These are phyloP conservation scores for Callipepla squamata DNA, from an alignment of 2,113 vertebrate species.

Conservation along the genomic window DNA sequence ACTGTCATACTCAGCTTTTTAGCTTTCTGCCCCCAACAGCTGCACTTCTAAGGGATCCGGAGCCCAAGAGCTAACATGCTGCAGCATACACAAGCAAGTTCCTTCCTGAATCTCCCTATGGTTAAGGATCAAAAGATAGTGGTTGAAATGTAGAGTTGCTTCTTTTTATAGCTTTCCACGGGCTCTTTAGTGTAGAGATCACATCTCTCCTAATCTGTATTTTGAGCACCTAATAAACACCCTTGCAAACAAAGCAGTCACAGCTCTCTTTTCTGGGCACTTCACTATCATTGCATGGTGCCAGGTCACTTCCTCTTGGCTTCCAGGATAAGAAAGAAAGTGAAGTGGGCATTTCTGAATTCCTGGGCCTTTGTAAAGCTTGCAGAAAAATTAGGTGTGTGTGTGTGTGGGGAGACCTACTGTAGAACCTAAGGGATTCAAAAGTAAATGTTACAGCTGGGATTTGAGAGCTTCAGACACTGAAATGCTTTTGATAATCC, in stretches of 20 bases:
- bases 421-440: neutral
- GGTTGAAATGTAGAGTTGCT: constrained; percentile 13
- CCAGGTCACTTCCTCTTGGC: neutral
- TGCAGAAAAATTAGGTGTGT: neutral
- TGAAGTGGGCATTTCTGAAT: neutral
- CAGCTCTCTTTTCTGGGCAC: neutral
- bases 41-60: neutral
- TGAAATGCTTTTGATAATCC: neutral
- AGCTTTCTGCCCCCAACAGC: neutral
- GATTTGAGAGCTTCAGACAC: neutral
- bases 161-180: constrained; percentile 36
- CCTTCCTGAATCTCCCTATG: neutral
- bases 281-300: neutral
- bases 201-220: neutral
- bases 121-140: constrained; percentile 19
- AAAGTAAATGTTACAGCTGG: neutral
- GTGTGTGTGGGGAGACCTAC: neutral
- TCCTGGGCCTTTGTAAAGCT: neutral
- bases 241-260: neutral
- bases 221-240: neutral
- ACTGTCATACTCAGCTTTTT: neutral
- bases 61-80: neutral
- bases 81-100: neutral
- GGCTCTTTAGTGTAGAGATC: neutral
- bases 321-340: neutral